These are phyloP conservation scores for Spongilla lacustris DNA, from an alignment of 37 sponge, comb jelly and placozoan genomes.

Conservation along the genomic window DNA sequence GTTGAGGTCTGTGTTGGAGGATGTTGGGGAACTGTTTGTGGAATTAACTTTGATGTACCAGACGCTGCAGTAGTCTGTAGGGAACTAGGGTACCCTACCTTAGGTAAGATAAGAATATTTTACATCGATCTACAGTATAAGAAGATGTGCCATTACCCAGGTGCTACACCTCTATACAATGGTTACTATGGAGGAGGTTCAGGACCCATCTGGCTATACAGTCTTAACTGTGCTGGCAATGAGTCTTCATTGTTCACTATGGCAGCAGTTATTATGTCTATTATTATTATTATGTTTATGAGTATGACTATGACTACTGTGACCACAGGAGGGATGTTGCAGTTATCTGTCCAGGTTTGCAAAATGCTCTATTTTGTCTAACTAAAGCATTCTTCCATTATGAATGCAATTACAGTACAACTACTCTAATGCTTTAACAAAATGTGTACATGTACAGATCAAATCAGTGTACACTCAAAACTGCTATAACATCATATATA, in stretches of 20 bases:
- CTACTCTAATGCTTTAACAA: too few species aligned
- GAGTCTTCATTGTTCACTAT: neutral
- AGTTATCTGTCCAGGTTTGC: neutral
- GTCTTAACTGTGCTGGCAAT: neutral
- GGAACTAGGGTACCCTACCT: neutral
- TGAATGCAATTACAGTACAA: too few species aligned
- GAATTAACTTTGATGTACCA: neutral
- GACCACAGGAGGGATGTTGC: neutral
- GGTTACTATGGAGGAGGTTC: neutral
- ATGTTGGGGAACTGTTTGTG: neutral
- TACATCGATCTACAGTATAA: neutral
- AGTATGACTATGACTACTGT: neutral
- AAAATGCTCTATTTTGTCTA: too few species aligned
- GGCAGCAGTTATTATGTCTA: too few species aligned
- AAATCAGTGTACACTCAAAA: too few species aligned
- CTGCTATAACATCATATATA: too few species aligned
- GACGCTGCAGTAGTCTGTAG: neutral
- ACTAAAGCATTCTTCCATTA: too few species aligned
- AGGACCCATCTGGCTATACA: neutral
- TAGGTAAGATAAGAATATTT: neutral
- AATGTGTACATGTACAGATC: too few species aligned
- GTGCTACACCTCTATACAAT: neutral
- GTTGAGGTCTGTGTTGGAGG: neutral
- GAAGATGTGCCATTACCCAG: neutral
- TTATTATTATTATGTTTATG: too few species aligned